Base-by-base conservation (phyloP, 2,797 vertebrate species). In the Diplodus puntazzo region DNA sequence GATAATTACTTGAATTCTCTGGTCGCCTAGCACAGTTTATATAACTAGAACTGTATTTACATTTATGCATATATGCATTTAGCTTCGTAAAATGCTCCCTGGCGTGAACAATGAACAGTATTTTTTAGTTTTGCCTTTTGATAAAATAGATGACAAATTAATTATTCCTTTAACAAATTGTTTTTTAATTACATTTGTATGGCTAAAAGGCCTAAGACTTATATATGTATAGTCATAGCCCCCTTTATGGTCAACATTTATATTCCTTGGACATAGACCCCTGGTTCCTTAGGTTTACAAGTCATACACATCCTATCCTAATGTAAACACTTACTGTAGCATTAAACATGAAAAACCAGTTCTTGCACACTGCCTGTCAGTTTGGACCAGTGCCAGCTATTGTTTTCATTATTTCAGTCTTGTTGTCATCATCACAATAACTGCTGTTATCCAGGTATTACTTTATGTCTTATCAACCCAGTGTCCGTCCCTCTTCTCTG, bases 1-100 rank as follows among this genome's bases (percentile, higher is more conserved):
- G 17, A 69, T 79, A 78, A 91, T 88, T 78, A 77, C 59, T 67
- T 59, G 1, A 49, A 58, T 70, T 34, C 8, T 52, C 46, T 27
- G 50, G 53, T 73, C 21, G 66, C 16, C 42, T 46, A 20, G 57
- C 57, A 45, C 17, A 54, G 6, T 18, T 14, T 18, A 43, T n/a
- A 34, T 66, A 4, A 39, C 7, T 18, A 20, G 10, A 58, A 54
- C 30, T 54, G 3, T 66, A 39, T 39, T 39, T 39, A 11, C 10
- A 39, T 39, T 10, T 11, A 11, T 39, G 39, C 10, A 11, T 39
- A 23, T 10, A 3, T 49, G 46, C 7, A 50, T n/a, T 63, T 30
- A 7, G 34, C 2, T 2, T 16, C 50, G 27, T 30, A 52, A 43
- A 62, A 61, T 7, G 34, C 45, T 14, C 7, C 62, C n/a, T 58